Evolutionary conservation across 37 sponge, comb jelly and placozoan species (phyloP), one percentile per base, ranked within the genome.

Genomic region (Halichondria panicea): DNA sequence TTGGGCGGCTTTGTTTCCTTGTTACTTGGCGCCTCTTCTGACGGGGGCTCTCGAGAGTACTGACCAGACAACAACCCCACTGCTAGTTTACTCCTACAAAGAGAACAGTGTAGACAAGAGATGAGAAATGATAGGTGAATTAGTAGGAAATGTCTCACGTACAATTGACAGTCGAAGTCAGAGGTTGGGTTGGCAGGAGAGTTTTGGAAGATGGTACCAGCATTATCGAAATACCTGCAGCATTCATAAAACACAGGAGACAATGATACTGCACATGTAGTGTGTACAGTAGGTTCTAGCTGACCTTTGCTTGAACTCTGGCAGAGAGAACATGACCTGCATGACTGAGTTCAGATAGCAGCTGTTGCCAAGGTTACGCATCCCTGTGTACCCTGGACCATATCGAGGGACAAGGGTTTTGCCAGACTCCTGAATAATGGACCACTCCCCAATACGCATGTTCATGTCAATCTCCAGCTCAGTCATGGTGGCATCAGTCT

Each of bases 391-490:
- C 1, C 94, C 97, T 4, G 94, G 78, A 0, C 97, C 97, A 73
- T 70, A 91, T 25, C 91, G 66, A 54, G 89, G 87, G 31, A 43
- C 37, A 56, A 97, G 88, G 37, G 78, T 43, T 45, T 59, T 58
- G 24, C 78, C 92, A 4, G 88, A 78, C 68, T 94, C 95, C 83
- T 94, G 95, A 30, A 93, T 82, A 30, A 88, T 85, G 31, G 72
- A 75, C 81, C 87, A 91, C 77, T 97, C 94, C 0, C 93, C 82
- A 44, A 91, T 87, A 41, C 69, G 72, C 79, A 97, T 89, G 70
- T 97, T 97, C 55, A 88, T 85, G 62, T 94, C 97, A 30, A 97
- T 88, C 59, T 97, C 92, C 40, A 97, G 71, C 67, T 95, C 96
- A 3, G 87, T 88, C 92, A 95, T 95, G 8, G 96, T 95, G 37